phyloP scores from a whole-genome alignment of 2,797 vertebrate species.

The Tapera naevia region DNA sequence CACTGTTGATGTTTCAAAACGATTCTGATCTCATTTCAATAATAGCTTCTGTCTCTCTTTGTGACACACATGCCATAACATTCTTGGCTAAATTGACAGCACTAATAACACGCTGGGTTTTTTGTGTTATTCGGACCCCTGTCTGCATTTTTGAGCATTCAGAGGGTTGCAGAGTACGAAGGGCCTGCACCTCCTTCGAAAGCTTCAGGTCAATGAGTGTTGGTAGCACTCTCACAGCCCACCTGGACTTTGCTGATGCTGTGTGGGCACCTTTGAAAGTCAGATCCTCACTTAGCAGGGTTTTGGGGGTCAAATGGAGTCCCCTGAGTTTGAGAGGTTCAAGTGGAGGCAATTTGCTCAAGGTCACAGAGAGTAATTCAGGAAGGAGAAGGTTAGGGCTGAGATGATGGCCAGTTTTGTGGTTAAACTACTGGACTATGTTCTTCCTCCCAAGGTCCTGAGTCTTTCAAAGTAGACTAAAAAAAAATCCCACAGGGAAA shows the following conservation, averaged over 20 bases:
- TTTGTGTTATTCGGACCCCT: slow-evolving; percentile 67
- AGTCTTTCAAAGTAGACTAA: background rate
- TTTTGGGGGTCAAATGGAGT: background rate
- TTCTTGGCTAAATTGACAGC: slow-evolving; percentile 74
- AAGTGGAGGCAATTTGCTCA: background rate
- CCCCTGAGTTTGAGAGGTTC: background rate
- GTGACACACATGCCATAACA: slow-evolving; percentile 74
- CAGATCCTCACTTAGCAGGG: background rate
- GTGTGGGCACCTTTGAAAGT: background rate
- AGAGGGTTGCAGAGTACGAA: background rate
- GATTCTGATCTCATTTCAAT: slow-evolving; percentile 79
- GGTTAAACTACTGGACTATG: slow-evolving; percentile 18
- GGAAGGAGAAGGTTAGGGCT: background rate
- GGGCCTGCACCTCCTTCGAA: background rate
- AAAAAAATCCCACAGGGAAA: slow-evolving; percentile 23
- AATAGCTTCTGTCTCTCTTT: slow-evolving; percentile 79
- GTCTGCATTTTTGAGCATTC: slow-evolving; percentile 16
- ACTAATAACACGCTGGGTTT: slow-evolving; percentile 70
- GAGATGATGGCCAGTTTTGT: background rate
- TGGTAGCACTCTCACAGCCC: background rate
- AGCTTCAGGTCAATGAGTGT: background rate
- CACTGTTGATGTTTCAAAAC: slow-evolving; percentile 78
- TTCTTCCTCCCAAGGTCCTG: background rate
- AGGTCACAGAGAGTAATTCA: background rate
- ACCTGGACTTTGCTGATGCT: background rate